A percentile compares a stretch with the other conserved stretches of the same genome.
phyloP scores from a whole-genome alignment of 2,113 vertebrate genomes.

The Cottus gobio region DNA sequence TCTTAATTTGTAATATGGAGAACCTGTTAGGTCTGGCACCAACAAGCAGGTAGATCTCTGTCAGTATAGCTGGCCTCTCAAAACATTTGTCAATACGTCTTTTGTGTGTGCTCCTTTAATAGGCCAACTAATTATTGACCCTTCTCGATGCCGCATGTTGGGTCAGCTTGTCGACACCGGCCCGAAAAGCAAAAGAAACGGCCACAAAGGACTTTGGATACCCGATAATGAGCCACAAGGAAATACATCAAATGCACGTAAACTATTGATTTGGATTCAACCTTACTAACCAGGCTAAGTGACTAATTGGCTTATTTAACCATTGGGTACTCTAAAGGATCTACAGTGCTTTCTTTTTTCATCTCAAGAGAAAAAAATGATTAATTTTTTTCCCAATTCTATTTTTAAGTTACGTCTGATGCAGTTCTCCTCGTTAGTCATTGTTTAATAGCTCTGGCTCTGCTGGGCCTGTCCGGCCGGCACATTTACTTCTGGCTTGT shows the following conservation, averaged over 20 bases:
- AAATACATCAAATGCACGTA: slow-evolving; percentile 53
- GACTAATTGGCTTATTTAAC: slow-evolving; percentile 76
- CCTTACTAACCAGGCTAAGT: slow-evolving; percentile 57
- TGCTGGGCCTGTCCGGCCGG: background rate
- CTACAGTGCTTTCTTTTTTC: slow-evolving; percentile 36
- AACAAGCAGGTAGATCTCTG: slow-evolving; percentile 13
- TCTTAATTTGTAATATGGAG: background rate
- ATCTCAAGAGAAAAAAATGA: slow-evolving; percentile 59
- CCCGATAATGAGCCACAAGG: slow-evolving; percentile 62
- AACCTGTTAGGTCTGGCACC: slow-evolving; percentile 28
- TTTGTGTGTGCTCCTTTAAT: slow-evolving; percentile 38
- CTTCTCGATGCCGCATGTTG: slow-evolving; percentile 34
- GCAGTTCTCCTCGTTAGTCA: slow-evolving; percentile 42
- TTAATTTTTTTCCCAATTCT: slow-evolving; percentile 26
- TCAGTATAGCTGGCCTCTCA: slow-evolving; percentile 24
- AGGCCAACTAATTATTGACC: slow-evolving; percentile 50
- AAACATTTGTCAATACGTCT: slow-evolving; percentile 47
- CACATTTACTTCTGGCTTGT: background rate
- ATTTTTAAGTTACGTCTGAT: slow-evolving; percentile 35
- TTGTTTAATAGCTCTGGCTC: slow-evolving; percentile 7
- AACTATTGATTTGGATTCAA: slow-evolving; percentile 67
- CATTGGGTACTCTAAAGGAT: slow-evolving; percentile 46
- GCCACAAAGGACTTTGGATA: slow-evolving; percentile 29
- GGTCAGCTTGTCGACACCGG: slow-evolving; percentile 18
- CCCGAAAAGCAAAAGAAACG: slow-evolving; percentile 17